Evolutionary conservation across 2,888 invertebrate genomes (phyloP).

Genomic region (Cataglyphis livida): DNA sequence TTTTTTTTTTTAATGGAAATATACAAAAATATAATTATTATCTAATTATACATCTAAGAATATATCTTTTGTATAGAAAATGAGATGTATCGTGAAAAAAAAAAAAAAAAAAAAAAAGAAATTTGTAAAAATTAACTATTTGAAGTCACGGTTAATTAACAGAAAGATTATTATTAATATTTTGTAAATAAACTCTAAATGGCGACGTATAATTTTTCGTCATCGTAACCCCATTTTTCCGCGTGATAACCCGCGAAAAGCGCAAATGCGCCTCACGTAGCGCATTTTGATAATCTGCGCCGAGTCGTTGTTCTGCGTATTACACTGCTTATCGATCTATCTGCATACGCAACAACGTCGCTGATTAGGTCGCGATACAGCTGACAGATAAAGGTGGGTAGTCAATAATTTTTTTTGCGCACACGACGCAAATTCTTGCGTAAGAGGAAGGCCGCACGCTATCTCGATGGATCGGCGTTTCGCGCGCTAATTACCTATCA

Average conservation of each 20-base stretch:
- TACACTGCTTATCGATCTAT: background rate
- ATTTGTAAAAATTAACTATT: background rate
- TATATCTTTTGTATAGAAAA: background rate
- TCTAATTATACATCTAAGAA: no score
- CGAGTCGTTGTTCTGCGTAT: constrained; percentile 22
- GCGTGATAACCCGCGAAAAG: constrained; percentile 45
- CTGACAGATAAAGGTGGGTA: constrained; percentile 62
- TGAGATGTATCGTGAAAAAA: background rate
- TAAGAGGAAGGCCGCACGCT: constrained; percentile 74
- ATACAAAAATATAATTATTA: background rate
- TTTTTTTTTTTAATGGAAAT: background rate
- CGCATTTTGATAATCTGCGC: constrained; percentile 58
- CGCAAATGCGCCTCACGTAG: constrained; percentile 16
- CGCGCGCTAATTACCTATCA: constrained; percentile 83
- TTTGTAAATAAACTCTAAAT: constrained; percentile 23
- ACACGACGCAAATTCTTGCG: constrained; percentile 64
- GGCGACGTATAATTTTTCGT: background rate
- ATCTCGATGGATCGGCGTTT: constrained; percentile 79
- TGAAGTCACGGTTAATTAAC: background rate
- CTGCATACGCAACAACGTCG: constrained; percentile 51
- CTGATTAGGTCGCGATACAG: constrained; percentile 63
- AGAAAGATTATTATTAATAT: constrained; percentile 46
- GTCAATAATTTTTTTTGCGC: constrained; percentile 65
- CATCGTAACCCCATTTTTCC: constrained; percentile 62
- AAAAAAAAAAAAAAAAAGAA: no score